A percentile compares a stretch with the other conserved stretches of the same genome.
phyloP scores from a whole-genome alignment of 2,797 vertebrate species.

The Spinus olivaceus region DNA sequence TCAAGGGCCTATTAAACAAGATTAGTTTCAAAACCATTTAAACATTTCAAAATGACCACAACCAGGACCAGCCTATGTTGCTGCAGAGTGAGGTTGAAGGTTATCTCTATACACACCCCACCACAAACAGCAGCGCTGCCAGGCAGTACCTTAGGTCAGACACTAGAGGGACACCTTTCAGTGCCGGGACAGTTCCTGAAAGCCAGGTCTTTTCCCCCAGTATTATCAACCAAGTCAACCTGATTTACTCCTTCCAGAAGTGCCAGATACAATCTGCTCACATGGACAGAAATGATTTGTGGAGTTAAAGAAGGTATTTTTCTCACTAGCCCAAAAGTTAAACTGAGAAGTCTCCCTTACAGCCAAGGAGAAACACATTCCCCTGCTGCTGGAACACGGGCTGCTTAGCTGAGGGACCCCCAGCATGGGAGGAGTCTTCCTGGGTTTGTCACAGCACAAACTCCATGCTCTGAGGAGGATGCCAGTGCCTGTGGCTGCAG shows the following conservation, averaged over 20 bases:
- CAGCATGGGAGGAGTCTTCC: neutral
- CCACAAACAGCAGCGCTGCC: neutral
- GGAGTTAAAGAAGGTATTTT: neutral
- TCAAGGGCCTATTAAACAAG: conserved; percentile 61
- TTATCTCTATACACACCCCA: neutral
- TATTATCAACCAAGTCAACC: neutral
- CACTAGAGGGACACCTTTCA: neutral
- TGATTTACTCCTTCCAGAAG: neutral
- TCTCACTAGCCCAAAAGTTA: neutral
- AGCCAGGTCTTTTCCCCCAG: neutral
- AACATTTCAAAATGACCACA: conserved; percentile 53
- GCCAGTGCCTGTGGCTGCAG: neutral
- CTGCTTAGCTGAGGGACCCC: neutral
- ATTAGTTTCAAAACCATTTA: conserved; percentile 40
- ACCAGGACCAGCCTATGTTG: conserved; percentile 50
- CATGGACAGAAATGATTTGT: neutral
- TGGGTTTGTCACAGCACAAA: neutral
- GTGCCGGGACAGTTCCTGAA: neutral
- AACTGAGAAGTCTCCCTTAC: neutral
- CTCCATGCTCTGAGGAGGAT: neutral
- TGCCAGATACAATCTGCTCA: neutral
- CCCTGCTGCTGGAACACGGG: accelerated
- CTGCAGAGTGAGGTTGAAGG: neutral
- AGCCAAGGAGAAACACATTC: neutral
- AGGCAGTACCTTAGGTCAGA: neutral